Percentiles rank a stretch among this genome's conserved stretches.
Conservation (phyloP, 2,888 invertebrate species). For the Luperina testacea region DNA sequence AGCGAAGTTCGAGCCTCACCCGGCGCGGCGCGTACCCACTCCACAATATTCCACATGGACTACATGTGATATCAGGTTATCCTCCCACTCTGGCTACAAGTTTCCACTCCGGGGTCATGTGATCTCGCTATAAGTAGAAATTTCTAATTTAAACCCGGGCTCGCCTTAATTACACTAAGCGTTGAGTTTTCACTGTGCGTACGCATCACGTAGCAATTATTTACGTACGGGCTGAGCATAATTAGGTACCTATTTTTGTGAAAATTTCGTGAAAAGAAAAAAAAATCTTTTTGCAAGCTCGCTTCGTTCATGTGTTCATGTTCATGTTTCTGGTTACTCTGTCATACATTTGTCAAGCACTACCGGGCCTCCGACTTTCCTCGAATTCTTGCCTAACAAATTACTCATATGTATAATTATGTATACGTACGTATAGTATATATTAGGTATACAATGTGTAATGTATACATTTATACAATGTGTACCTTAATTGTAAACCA, state of each 20-base stretch:
- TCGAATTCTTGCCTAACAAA: background rate
- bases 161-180: conserved; percentile 24
- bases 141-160: conserved; percentile 34
- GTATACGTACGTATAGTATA: background rate
- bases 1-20: conserved; percentile 66
- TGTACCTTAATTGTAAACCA: background rate
- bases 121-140: conserved; percentile 21
- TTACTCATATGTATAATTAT: background rate
- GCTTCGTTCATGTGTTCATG: too few relatives aligned
- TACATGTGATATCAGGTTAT: background rate
- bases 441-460: background rate
- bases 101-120: conserved; percentile 5
- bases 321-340: background rate
- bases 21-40: background rate
- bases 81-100: conserved; percentile 6
- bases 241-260: conserved; percentile 2
- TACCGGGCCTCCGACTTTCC: background rate
- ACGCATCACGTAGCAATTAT: background rate
- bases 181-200: conserved; percentile 14
- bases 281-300: background rate
- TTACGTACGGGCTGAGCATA: background rate
- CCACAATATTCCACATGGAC: background rate
- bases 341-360: background rate
- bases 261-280: background rate
- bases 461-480: too few relatives aligned